Evolutionary conservation across 2,797 vertebrate species (phyloP).

Genomic region (Esox lucius): DNA sequence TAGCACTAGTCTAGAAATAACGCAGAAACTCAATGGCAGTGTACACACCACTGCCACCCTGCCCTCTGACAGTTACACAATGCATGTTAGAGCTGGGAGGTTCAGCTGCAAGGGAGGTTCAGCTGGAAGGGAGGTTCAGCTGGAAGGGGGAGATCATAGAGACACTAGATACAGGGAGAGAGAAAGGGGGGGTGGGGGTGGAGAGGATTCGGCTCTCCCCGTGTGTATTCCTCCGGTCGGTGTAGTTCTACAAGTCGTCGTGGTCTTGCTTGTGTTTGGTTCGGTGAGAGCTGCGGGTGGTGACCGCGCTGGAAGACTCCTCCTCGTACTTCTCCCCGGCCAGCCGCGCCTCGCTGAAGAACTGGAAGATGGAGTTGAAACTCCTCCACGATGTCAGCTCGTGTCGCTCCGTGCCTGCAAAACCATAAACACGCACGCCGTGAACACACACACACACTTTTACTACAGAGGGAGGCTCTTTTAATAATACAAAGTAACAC

Average conservation of each 20-base stretch:
- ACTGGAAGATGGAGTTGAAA: constrained; percentile 90
- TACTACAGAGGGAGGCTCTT: background rate
- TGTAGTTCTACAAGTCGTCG: constrained; percentile 82
- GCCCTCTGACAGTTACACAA: constrained; percentile 17
- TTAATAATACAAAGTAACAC: background rate
- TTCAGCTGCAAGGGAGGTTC: constrained; percentile 22
- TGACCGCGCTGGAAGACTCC: constrained; percentile 71
- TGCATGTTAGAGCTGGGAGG: constrained; percentile 7
- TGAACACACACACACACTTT: background rate
- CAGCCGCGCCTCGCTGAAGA: constrained; percentile 82
- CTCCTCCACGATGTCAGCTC: constrained; percentile 96
- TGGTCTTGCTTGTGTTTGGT: constrained; percentile 71
- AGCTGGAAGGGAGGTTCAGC: constrained; percentile 23
- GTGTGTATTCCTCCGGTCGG: constrained; percentile 11
- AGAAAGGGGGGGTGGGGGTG: background rate
- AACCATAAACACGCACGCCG: background rate
- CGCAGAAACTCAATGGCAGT: constrained; percentile 91
- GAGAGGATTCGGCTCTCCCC: constrained; percentile 19
- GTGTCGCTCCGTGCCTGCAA: constrained; percentile 91
- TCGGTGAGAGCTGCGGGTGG: constrained; percentile 86
- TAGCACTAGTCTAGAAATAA: constrained; percentile 96
- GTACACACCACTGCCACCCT: constrained; percentile 79
- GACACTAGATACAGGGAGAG: constrained; percentile 25
- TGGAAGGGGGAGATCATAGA: constrained; percentile 28
- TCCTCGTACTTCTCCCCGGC: constrained; percentile 69